Percentiles rank a stretch among this genome's conserved stretches.
Conservation (phyloP, 2,797 vertebrate genomes). For the Amblyopsis hoosieri region DNA sequence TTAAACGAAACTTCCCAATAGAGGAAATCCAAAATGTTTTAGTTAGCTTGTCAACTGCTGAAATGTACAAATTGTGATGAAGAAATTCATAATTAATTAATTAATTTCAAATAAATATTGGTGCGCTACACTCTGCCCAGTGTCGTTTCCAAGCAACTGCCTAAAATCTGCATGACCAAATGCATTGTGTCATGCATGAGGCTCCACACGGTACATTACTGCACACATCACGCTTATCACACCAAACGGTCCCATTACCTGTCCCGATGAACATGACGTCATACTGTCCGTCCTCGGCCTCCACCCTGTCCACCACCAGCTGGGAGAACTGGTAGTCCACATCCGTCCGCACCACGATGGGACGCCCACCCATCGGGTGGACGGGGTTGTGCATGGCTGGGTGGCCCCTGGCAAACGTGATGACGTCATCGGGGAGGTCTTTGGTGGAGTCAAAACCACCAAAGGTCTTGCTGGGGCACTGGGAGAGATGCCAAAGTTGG, state of each 20-base stretch:
- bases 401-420: conserved; percentile 95
- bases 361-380: conserved; percentile 91
- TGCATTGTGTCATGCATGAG: too few relatives aligned
- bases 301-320: conserved; percentile 95
- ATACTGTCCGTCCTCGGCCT: conserved; percentile 97
- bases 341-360: conserved; percentile 93
- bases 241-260: conserved; percentile 69
- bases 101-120: too few relatives aligned
- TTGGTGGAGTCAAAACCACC: conserved; percentile 98
- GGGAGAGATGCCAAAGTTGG: background rate
- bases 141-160: too few relatives aligned
- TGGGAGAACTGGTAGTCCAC: conserved; percentile 97
- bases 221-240: too few relatives aligned
- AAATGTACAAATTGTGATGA: too few relatives aligned
- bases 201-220: too few relatives aligned
- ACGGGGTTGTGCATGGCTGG: conserved; percentile 97
- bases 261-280: conserved; percentile 99
- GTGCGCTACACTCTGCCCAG: too few relatives aligned
- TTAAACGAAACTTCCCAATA: too few relatives aligned
- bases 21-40: too few relatives aligned
- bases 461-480: conserved; percentile 99
- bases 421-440: conserved; percentile 97
- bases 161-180: too few relatives aligned
- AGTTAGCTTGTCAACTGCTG: too few relatives aligned
- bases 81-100: too few relatives aligned